Percentiles rank a stretch among this genome's conserved stretches.
Evolutionary conservation across 1,140 invertebrate species (phyloP).

Genomic region (Brachionus paranguensis): DNA sequence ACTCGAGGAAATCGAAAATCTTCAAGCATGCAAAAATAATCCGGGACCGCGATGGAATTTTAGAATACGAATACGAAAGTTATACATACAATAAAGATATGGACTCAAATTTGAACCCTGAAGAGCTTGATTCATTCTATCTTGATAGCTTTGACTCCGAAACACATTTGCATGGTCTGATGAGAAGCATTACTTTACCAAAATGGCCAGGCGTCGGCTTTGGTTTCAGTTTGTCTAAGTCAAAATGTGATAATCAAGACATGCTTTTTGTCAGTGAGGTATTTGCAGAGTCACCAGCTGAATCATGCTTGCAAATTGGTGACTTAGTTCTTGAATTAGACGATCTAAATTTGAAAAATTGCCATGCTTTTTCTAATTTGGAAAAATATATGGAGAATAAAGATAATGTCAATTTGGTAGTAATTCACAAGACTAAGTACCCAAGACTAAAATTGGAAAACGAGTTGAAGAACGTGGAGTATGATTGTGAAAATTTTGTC

Average conservation of each 20-base stretch:
- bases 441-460: neutral
- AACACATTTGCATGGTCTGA: conserved; percentile 19
- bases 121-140: conserved; percentile 5
- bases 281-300: neutral
- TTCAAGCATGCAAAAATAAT: conserved; percentile 6
- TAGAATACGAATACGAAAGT: conserved; percentile 32
- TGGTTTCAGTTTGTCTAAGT: conserved; percentile 14
- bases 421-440: conserved; percentile 33
- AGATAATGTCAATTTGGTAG: neutral
- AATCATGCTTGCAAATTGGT: conserved; percentile 5
- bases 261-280: conserved; percentile 19
- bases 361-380: neutral
- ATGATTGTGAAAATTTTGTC: conserved; percentile 25
- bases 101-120: neutral
- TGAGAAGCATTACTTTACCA: neutral
- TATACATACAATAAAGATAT: neutral
- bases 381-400: neutral
- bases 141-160: neutral
- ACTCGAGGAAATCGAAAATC: neutral
- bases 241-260: neutral
- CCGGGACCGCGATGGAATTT: neutral
- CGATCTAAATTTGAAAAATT: neutral
- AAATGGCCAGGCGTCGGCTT: conserved; percentile 33
- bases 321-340: conserved; percentile 18
- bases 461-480: neutral